A percentile compares a stretch with the other conserved stretches of the same genome.
Conservation (phyloP, 2,797 vertebrate genomes). For the Onychomys torridus region DNA sequence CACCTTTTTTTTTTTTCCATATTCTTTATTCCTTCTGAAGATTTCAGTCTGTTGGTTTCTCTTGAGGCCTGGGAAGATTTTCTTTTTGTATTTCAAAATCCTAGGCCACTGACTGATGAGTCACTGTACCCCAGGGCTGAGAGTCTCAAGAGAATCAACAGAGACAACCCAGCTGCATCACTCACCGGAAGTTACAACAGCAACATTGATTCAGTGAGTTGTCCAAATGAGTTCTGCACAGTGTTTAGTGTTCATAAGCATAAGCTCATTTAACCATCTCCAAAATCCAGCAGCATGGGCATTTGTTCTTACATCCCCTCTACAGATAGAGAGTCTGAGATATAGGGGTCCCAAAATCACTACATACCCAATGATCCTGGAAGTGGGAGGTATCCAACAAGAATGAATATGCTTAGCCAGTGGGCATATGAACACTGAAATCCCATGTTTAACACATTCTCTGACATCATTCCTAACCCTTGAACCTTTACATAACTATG, state of each 20-base stretch:
- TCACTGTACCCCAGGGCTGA: neutral
- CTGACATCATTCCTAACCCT: neutral
- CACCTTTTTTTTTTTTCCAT: neutral
- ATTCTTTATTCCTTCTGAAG: neutral
- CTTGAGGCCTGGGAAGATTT: neutral
- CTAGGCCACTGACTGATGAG: neutral
- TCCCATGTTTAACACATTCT: neutral
- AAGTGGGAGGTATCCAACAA: neutral
- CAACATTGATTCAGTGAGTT: neutral
- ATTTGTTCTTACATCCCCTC: neutral
- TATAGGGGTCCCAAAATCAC: neutral
- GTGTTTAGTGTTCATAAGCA: neutral
- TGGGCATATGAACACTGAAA: neutral
- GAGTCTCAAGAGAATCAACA: conserved; percentile 1
- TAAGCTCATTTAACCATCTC: neutral
- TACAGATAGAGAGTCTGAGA: conserved; percentile 1
- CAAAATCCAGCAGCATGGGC: neutral
- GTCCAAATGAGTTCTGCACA: neutral
- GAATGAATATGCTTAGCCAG: neutral
- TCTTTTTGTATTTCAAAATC: neutral
- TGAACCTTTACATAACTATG: neutral
- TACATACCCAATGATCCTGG: neutral
- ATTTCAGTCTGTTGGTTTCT: neutral
- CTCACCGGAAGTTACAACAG: neutral
- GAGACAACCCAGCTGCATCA: neutral